Percentiles rank a stretch among this genome's conserved stretches.
phyloP scores from a whole-genome alignment of 2,113 vertebrate genomes.

The Tenebrosternarchus preto region DNA sequence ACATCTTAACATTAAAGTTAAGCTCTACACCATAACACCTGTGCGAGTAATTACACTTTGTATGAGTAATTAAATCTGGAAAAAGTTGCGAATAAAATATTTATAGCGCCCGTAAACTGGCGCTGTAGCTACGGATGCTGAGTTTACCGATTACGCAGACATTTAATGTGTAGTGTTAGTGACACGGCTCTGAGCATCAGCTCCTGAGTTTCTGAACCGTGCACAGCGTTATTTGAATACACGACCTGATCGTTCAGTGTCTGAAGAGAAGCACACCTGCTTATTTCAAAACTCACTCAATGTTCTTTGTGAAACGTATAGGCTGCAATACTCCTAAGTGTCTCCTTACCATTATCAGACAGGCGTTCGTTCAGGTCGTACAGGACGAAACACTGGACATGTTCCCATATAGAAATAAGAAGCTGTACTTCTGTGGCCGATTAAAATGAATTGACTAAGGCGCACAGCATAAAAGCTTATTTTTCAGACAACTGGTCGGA shows the following conservation, averaged over 20 bases:
- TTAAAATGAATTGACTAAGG: slow-evolving; percentile 28
- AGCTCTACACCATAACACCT: too few species aligned
- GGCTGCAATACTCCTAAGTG: too few species aligned
- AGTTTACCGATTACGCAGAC: slow-evolving; percentile 66
- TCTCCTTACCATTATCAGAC: slow-evolving; percentile 42
- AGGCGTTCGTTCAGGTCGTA: slow-evolving; percentile 46
- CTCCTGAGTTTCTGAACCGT: slow-evolving; percentile 56
- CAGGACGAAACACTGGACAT: slow-evolving; percentile 46
- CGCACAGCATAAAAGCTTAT: too few species aligned
- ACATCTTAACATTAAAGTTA: slow-evolving; percentile 56
- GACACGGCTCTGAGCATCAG: slow-evolving; percentile 59
- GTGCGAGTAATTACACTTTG: too few species aligned
- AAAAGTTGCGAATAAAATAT: not conserved
- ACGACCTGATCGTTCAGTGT: slow-evolving; percentile 62
- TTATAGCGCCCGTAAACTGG: not conserved
- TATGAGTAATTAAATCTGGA: slow-evolving; percentile 71
- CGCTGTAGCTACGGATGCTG: too few species aligned
- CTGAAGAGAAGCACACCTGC: slow-evolving; percentile 42
- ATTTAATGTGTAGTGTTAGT: slow-evolving; percentile 60
- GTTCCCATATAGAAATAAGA: slow-evolving; percentile 46
- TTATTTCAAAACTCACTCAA: not conserved
- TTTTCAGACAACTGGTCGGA: too few species aligned
- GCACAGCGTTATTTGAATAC: slow-evolving; percentile 56
- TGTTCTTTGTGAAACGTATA: not conserved
- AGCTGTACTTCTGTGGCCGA: slow-evolving; percentile 20